phyloP scores from a whole-genome alignment of 2,113 vertebrate species.

The Mohoua ochrocephala region DNA sequence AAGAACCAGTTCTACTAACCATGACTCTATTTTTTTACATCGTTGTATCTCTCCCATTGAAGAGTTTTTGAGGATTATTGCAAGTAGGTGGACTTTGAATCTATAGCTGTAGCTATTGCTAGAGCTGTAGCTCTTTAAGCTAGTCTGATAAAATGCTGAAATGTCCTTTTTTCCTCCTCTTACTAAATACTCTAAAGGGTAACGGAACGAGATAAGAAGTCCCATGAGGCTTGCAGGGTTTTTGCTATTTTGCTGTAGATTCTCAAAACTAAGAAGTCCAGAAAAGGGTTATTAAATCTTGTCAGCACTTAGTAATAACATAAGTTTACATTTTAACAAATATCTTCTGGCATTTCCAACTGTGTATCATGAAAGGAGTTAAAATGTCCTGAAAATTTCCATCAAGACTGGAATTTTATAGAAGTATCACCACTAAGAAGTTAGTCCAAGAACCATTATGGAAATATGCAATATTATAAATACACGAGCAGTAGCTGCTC shows the following conservation, averaged over 20 bases:
- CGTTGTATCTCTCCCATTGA: background rate
- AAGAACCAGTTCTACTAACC: background rate
- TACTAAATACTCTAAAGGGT: background rate
- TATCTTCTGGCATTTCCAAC: background rate
- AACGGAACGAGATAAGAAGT: background rate
- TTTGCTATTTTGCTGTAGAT: background rate
- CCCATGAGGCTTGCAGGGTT: background rate
- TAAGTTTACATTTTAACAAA: background rate
- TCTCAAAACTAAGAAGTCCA: background rate
- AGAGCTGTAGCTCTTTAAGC: background rate
- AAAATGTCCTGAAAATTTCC: background rate
- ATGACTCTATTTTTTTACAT: background rate
- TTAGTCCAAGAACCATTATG: background rate
- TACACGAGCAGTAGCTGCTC: background rate
- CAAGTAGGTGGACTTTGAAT: background rate
- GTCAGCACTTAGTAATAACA: background rate
- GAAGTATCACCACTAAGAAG: background rate
- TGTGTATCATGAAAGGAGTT: background rate
- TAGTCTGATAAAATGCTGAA: background rate
- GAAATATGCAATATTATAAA: background rate
- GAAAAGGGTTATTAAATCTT: background rate
- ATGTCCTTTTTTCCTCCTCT: background rate
- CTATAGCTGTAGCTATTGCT: background rate
- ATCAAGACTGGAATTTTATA: background rate
- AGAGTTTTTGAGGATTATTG: background rate